These are phyloP conservation scores for Eptatretus burgeri DNA, from an alignment of 2,113 vertebrate species.

Conservation along the genomic window DNA sequence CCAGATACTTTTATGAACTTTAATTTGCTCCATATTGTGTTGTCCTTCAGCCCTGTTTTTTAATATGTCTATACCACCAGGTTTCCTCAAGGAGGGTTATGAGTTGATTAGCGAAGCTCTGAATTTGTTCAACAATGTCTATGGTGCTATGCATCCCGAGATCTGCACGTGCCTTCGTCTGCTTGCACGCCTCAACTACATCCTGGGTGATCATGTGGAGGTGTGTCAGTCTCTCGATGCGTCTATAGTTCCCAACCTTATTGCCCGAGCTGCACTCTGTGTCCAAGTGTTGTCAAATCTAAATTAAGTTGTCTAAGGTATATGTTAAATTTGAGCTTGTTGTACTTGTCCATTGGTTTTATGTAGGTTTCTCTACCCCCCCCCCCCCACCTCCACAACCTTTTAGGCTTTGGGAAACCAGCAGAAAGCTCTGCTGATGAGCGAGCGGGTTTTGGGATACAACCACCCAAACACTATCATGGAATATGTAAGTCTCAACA, in stretches of 20 bases:
- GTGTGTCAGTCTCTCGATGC: constrained; percentile 14
- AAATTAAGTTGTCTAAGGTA: too few relatives aligned
- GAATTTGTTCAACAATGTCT: constrained; percentile 94
- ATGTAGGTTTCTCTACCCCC: too few relatives aligned
- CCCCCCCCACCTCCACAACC: too few relatives aligned
- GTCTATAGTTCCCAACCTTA: too few relatives aligned
- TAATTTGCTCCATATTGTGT: too few relatives aligned
- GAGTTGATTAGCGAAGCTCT: constrained; percentile 87
- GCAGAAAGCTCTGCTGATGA: background rate
- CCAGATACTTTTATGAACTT: too few relatives aligned
- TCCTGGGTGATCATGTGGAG: constrained; percentile 94
- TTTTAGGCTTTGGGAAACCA: background rate
- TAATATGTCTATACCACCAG: constrained; percentile 14
- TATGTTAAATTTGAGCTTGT: too few relatives aligned
- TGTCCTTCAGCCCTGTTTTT: too few relatives aligned
- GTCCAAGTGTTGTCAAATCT: too few relatives aligned
- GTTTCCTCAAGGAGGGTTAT: constrained; percentile 88
- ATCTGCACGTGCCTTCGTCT: constrained; percentile 85
- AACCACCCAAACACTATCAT: constrained; percentile 1
- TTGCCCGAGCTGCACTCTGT: too few relatives aligned
- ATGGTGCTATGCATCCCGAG: constrained; percentile 93
- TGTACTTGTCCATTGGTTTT: too few relatives aligned
- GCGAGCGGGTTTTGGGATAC: background rate
- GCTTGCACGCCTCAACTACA: constrained; percentile 79
- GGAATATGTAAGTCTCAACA: background rate